phyloP scores from a whole-genome alignment of 2,113 vertebrate genomes.

The Indicator maculatus region DNA sequence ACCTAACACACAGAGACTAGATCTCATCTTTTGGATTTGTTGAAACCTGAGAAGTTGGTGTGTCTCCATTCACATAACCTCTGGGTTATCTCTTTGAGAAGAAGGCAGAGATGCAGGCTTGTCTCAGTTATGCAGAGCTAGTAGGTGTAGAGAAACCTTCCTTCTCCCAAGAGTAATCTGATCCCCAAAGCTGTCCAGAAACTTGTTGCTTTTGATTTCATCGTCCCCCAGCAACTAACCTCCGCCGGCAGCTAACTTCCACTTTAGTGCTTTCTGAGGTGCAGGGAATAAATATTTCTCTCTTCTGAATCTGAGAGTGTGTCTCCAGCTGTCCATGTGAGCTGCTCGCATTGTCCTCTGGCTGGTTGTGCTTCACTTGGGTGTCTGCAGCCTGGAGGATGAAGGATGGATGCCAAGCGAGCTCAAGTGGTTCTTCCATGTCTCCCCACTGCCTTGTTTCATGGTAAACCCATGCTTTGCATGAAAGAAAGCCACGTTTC shows the following conservation, averaged over 20 bases:
- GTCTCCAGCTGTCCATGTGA: accelerated
- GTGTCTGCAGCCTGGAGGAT: neutral
- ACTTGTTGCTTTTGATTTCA: neutral
- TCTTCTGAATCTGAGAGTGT: neutral
- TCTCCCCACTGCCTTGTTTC: neutral
- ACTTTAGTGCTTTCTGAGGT: neutral
- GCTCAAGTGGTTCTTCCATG: neutral
- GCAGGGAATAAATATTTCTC: neutral
- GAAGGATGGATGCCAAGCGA: neutral
- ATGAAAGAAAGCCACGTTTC: accelerated
- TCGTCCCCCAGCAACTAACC: neutral
- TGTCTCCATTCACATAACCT: neutral
- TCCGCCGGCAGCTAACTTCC: neutral
- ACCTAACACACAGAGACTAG: neutral
- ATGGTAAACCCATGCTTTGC: neutral
- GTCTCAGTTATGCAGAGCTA: accelerated
- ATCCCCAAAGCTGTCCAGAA: neutral
- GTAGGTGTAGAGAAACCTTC: neutral
- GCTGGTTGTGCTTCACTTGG: accelerated
- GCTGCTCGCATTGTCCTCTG: neutral
- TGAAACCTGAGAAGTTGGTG: neutral
- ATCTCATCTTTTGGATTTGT: neutral
- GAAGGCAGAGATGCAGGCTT: accelerated
- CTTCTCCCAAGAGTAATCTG: neutral
- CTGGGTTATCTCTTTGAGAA: neutral